Conservation (phyloP, 2,113 vertebrate species). For the Xyliphius kryptos region DNA sequence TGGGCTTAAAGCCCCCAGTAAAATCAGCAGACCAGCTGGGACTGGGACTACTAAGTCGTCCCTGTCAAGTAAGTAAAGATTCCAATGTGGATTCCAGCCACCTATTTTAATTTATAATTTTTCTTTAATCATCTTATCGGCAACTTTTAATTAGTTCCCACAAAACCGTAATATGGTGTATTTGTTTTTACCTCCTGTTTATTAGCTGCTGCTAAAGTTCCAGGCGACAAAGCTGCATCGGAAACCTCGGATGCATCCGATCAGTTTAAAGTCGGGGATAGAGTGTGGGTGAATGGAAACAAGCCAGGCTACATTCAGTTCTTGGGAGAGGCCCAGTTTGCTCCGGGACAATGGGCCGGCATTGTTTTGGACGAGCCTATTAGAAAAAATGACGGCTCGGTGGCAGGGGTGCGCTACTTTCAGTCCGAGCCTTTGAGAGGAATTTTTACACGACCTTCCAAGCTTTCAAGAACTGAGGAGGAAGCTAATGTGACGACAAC, state of each 20-base stretch:
- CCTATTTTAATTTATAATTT: no score
- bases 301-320: conserved; percentile 91
- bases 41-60: conserved; percentile 65
- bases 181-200: background rate
- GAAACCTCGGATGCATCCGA: conserved; percentile 65
- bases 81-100: no score
- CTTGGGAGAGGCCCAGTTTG: conserved; percentile 93
- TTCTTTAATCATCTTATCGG: no score
- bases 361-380: conserved; percentile 93
- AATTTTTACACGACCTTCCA: conserved; percentile 94
- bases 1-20: conserved; percentile 89
- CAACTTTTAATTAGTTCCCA: no score
- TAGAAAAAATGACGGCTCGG: conserved; percentile 95
- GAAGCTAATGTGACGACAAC: conserved; percentile 76
- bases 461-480: conserved; percentile 82
- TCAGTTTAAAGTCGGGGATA: conserved; percentile 81
- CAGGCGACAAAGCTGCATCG: conserved; percentile 40
- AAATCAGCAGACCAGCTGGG: conserved; percentile 74
- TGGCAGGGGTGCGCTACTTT: conserved; percentile 93
- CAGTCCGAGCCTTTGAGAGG: conserved; percentile 87
- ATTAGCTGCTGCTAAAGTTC: conserved; percentile 55
- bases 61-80: conserved; percentile 71
- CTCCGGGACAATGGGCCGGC: conserved; percentile 95
- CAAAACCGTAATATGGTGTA: no score
- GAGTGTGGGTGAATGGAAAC: conserved; percentile 97